Evolutionary conservation across 2,113 vertebrate genomes (phyloP), one percentile per base, ranked within the genome.

Genomic region (Halichoerus grypus): DNA sequence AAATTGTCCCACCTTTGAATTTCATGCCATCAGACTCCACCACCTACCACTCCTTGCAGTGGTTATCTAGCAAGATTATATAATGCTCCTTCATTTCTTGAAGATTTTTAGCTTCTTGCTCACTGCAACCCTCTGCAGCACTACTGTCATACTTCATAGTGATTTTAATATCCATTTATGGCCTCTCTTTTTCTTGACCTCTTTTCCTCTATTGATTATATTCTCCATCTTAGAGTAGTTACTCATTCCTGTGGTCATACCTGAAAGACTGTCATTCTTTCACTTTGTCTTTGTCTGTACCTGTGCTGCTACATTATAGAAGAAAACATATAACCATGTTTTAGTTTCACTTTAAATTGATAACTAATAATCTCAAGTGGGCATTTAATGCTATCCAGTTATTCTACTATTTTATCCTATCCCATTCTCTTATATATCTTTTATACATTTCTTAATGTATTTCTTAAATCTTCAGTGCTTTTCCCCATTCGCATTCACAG

Each of bases 271-370:
- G 42, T 86, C 21, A 63, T 72, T 80, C 53, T 90, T 86, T 90
- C 59, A 51, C 31, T 67, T 86, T 80, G 51, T 88, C 33, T 82
- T 49, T 79, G 57, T 91, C 55, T 61, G 36, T 4, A 24, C 24
- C 22, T 67, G 0, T 96, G 59, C 18, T 83, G 28, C 51, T 85
- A 80, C 22, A 72, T 28, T 81, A 1, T 81, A 72, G 12, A 94
- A 67, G 46, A 72, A 94, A 94, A 65, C 22, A 65, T 26, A 83
- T 13, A 77, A 13, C 21, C 26, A 11, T 72, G 19, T 76, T 85
- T n/a, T 53, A 15, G 53, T 86, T 85, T 94, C 80, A 80, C 53
- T 94, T 94, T 94, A 96, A 79, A 67, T 61, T 85, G 6, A 46
- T 85, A 71, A 84, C 53, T 79, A 0, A 79, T 91, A 77, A 36